phyloP scores from a whole-genome alignment of 1,140 invertebrate species.

The Panagrolaimus sp. region DNA sequence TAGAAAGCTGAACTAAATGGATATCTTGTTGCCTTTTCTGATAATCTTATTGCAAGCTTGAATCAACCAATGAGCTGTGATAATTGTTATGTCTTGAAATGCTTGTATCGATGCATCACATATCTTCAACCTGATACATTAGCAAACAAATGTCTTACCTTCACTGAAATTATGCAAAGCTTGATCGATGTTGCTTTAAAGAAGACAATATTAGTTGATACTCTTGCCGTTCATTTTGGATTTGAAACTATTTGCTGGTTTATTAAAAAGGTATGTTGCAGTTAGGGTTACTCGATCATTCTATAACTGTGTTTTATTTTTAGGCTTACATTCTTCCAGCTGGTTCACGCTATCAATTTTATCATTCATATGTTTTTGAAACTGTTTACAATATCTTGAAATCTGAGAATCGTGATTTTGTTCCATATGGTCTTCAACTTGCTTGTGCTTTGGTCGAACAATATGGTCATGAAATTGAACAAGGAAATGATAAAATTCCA shows the following conservation, averaged over 20 bases:
- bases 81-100: not conserved
- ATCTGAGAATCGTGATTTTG: not conserved
- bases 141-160: not conserved
- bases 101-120: not conserved
- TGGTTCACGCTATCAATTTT: not conserved
- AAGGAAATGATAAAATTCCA: not conserved
- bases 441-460: not conserved
- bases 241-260: not conserved
- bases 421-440: constrained; percentile 12
- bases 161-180: not conserved
- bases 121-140: constrained; percentile 2
- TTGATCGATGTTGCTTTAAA: not conserved
- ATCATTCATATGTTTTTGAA: not conserved
- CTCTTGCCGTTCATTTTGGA: not conserved
- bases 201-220: not conserved
- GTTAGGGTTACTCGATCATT: no score
- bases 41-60: not conserved
- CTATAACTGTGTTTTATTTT: no score
- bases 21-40: not conserved
- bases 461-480: not conserved
- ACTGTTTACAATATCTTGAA: not conserved
- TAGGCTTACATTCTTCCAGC: not conserved
- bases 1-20: not conserved
- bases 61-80: not conserved
- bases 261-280: not conserved